Evolutionary conservation across 2,888 invertebrate genomes (phyloP), one percentile per base, ranked within the genome.

Genomic region (Pheosia gnoma): DNA sequence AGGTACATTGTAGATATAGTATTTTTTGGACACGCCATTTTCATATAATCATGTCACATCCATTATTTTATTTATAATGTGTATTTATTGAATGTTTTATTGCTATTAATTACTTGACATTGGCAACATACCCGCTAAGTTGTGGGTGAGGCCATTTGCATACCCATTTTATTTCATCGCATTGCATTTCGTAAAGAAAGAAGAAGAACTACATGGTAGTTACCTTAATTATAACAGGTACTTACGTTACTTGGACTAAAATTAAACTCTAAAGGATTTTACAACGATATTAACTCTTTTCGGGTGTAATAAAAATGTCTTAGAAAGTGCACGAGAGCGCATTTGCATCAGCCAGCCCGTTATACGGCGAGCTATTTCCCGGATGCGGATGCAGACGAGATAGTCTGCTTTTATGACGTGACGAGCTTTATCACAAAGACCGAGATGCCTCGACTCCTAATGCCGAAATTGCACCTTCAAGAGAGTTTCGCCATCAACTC

Each of bases 241-340:
- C 25, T 1, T 25, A 25, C 3, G 8, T 3, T 80, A 77, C 69
- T 67, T 60, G 58, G 72, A 70, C 76, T 74, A 72, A 81, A 82
- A 82, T 82, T 74, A 80, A 79, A 83, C 69, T 79, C 66, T 63
- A 63, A 77, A 78, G 67, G 77, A 80, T 81, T 86, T 86, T 84
- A 86, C 85, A 85, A 74, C 72, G 77, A 82, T 86, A 88, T 86
- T 88, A 88, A 87, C 84, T 87, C 85, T 83, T 83, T 80, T 74
- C 71, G 73, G 77, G 71, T 63, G 84, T 80, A 83, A 86, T 90
- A 89, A 89, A 90, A 88, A 83, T 81, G 84, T 84, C 84, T 84
- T 70, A 79, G 77, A 75, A 81, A 76, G 76, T 79, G 85, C 84
- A 83, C 68, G 65, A 72, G 64, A 68, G 81, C 74, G 81, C 80